Conservation (phyloP, 1,140 invertebrate species). For the Brachystomella parvula region DNA sequence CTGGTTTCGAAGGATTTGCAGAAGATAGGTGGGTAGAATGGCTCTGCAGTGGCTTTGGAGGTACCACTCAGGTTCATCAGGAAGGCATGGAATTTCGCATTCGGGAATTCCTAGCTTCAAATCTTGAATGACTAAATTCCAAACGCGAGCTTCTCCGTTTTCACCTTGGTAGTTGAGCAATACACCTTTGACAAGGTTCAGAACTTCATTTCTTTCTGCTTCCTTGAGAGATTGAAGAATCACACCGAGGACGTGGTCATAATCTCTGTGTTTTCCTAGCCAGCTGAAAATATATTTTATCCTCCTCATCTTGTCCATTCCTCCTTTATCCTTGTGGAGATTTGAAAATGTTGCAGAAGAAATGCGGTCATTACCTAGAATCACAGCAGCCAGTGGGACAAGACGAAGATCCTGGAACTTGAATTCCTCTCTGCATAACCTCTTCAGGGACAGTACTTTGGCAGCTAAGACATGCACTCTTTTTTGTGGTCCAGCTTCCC, state of each 20-base stretch:
- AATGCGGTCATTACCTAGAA: constrained; percentile 33
- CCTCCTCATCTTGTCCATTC: neutral
- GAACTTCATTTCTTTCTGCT: neutral
- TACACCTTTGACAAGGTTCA: constrained; percentile 9
- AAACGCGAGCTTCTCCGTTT: constrained; percentile 21
- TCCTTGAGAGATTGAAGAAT: constrained; percentile 17
- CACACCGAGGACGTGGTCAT: constrained; percentile 9
- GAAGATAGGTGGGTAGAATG: constrained; percentile 12
- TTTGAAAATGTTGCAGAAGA: constrained; percentile 11
- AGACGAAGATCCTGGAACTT: constrained; percentile 19
- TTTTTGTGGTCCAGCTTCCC: neutral
- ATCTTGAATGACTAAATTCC: constrained; percentile 11
- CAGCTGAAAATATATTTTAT: constrained; percentile 21
- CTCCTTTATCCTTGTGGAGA: neutral
- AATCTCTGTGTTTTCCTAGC: constrained; percentile 22
- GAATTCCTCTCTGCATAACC: constrained; percentile 24
- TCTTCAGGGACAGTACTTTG: neutral
- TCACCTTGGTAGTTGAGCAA: constrained; percentile 23
- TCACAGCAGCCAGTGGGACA: constrained; percentile 21
- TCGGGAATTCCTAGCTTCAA: neutral
- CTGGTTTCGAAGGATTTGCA: constrained; percentile 23
- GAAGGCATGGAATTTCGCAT: too few relatives aligned
- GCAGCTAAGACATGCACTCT: constrained; percentile 14
- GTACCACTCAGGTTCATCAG: neutral
- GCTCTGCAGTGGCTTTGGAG: constrained; percentile 6